These are phyloP conservation scores for Hippocampus abdominalis DNA, from an alignment of 2,113 vertebrate genomes.

Conservation along the genomic window DNA sequence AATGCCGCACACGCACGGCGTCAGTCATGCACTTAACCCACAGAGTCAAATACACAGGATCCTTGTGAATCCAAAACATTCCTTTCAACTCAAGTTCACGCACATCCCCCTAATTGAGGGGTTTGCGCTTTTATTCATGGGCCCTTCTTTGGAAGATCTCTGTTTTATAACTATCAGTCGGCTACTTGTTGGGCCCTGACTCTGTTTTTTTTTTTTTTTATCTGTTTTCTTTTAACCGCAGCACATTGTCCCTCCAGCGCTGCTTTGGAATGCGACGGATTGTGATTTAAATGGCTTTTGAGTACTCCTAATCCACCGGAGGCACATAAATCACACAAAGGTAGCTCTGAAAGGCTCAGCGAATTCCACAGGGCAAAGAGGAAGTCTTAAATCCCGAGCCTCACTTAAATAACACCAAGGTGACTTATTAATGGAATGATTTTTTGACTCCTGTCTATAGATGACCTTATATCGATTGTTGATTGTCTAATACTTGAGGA, in stretches of 20 bases:
- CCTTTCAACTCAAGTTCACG: constrained; percentile 72
- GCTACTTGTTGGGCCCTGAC: constrained; percentile 44
- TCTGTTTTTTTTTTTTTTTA: constrained; percentile 16
- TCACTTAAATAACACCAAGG: constrained; percentile 55
- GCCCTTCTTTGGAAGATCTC: constrained; percentile 60
- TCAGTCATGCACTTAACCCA: constrained; percentile 22
- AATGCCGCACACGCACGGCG: constrained; percentile 9
- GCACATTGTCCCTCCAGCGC: constrained; percentile 58
- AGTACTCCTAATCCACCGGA: constrained; percentile 63
- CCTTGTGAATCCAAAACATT: constrained; percentile 72
- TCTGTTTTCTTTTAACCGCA: constrained; percentile 20
- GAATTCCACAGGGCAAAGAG: constrained; percentile 60
- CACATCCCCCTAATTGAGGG: constrained; percentile 74
- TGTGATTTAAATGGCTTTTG: constrained; percentile 69
- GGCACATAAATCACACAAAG: constrained; percentile 70
- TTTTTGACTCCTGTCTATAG: constrained; percentile 55
- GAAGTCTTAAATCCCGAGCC: constrained; percentile 68
- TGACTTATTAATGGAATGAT: constrained; percentile 65
- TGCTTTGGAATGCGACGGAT: constrained; percentile 54
- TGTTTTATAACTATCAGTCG: constrained; percentile 62
- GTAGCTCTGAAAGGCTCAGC: constrained; percentile 58
- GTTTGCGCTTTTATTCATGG: constrained; percentile 72
- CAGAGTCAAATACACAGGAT: constrained; percentile 48
- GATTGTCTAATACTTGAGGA: constrained; percentile 34
- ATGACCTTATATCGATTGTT: constrained; percentile 48